Evolutionary conservation across 2,888 invertebrate species (phyloP).

Genomic region (Agonum fuliginosum): DNA sequence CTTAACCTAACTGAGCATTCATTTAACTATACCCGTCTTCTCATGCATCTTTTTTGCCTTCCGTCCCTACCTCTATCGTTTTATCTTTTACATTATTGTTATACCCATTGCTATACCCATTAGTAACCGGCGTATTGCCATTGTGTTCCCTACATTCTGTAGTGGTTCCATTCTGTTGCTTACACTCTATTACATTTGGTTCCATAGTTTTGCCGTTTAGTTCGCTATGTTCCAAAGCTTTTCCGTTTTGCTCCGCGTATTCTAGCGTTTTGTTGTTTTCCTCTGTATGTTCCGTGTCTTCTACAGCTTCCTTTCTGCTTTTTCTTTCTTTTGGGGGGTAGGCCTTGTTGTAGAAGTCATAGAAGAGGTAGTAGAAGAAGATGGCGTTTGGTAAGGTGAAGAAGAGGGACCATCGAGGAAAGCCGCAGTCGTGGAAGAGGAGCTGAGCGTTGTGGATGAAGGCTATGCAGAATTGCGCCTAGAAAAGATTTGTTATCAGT

Average conservation of each 20-base stretch:
- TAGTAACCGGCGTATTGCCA: not conserved
- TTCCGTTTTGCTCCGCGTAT: too few relatives aligned
- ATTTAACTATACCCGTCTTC: not conserved
- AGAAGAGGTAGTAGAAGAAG: constrained; percentile 94
- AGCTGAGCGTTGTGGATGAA: constrained; percentile 91
- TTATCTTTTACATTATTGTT: not conserved
- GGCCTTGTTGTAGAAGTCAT: constrained; percentile 91
- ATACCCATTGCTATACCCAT: not conserved
- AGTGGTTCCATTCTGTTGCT: not conserved
- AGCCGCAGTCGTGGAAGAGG: constrained; percentile 90
- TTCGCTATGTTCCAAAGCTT: constrained; percentile 35
- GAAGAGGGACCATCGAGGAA: constrained; percentile 87
- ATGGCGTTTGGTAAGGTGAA: constrained; percentile 93
- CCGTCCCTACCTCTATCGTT: not conserved
- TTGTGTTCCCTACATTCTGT: not conserved
- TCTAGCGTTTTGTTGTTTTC: too few relatives aligned
- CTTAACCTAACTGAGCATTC: too few relatives aligned
- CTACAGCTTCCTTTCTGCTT: too few relatives aligned
- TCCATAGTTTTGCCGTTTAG: not conserved
- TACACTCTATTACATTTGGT: too few relatives aligned
- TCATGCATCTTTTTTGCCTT: not conserved
- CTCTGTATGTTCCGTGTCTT: too few relatives aligned
- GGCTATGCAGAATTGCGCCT: constrained; percentile 93
- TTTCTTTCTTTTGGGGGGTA: constrained; percentile 71
- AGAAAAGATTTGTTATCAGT: constrained; percentile 68